Evolutionary conservation across 2,888 invertebrate species (phyloP).

Genomic region (Sinhomidia bicolor): DNA sequence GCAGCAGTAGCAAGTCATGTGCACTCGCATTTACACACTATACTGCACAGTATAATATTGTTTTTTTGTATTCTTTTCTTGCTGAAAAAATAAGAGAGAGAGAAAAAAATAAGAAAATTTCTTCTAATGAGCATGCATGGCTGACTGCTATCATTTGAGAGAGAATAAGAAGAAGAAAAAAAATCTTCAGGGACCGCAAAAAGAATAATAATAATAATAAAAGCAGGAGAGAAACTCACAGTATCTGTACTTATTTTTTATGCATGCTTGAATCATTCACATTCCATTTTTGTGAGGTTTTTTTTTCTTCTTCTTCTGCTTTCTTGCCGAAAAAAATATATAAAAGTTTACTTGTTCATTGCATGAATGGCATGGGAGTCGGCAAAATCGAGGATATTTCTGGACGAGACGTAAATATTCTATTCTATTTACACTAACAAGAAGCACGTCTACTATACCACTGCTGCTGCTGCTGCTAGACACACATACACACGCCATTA

Average conservation of each 20-base stretch:
- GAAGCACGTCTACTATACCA: slow-evolving; percentile 1
- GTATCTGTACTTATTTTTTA: slow-evolving; percentile 60
- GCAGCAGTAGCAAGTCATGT: slow-evolving; percentile 17
- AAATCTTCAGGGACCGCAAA: neutral
- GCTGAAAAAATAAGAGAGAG: neutral
- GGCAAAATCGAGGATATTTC: neutral
- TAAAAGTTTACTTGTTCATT: neutral
- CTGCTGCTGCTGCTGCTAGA: neutral
- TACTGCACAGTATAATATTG: neutral
- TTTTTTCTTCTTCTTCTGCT: slow-evolving; percentile 18
- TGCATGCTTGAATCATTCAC: slow-evolving; percentile 55
- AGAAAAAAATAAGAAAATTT: slow-evolving; percentile 7
- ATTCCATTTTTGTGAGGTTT: slow-evolving; percentile 47
- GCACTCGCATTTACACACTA: neutral
- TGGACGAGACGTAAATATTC: slow-evolving; percentile 13
- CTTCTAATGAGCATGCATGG: slow-evolving; percentile 63
- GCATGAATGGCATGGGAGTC: neutral
- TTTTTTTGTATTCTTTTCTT: neutral
- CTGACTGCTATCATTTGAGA: slow-evolving; percentile 30
- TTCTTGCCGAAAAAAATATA: slow-evolving; percentile 14
- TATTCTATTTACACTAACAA: slow-evolving; percentile 15
- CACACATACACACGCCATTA: slow-evolving; percentile 54
- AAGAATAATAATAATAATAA: neutral
- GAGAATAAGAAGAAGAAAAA: too few species aligned
- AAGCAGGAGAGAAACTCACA: slow-evolving; percentile 11